Evolutionary conservation across 2,797 vertebrate species (phyloP), one percentile per base, ranked within the genome.

Genomic region (Danio albolineatus): DNA sequence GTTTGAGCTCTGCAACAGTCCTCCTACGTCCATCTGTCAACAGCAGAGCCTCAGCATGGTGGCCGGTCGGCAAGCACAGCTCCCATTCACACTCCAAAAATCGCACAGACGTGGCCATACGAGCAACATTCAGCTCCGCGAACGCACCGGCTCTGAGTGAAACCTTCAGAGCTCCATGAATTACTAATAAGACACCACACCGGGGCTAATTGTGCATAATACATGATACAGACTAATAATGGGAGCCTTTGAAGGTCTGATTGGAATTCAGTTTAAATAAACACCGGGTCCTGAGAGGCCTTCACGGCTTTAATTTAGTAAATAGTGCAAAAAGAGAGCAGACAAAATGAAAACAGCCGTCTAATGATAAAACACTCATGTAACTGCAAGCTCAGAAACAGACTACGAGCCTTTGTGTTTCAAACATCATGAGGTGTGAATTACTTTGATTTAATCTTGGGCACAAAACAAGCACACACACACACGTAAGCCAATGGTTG

Each of bases 21-120:
- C 93, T 91, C 93, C 93, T 92, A 95, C 93, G 85, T 90, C 91
- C 93, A 94, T 94, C 93, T 94, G 94, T 92, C 92, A 91, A 89
- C 91, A 85, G 85, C 87, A 86, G 89, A 87, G 89, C 88, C 89
- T 89, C 74, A 84, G 87, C 88, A 88, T 83, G 74, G 84, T 82
- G 86, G 85, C 86, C 84, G 80, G 39, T 56, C 53, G 65, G 76
- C 57, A 78, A 8, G 59, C 79, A 87, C 88, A 71, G 70, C 83
- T 84, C 83, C 44, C 87, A 82, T 89, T 89, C 87, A 76, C 90
- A 91, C 84, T 87, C 66, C 38, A 87, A 81, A 67, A 19, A 74
- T 70, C 75, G 67, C 12, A 48, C 69, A 66, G 48, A 65, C 12
- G 28, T 43, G 28, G 43, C 74, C 73, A 59, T 57, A 61, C 13